Evolutionary conservation across 2,888 invertebrate genomes (phyloP).

Genomic region (Adelognathus sp.): DNA sequence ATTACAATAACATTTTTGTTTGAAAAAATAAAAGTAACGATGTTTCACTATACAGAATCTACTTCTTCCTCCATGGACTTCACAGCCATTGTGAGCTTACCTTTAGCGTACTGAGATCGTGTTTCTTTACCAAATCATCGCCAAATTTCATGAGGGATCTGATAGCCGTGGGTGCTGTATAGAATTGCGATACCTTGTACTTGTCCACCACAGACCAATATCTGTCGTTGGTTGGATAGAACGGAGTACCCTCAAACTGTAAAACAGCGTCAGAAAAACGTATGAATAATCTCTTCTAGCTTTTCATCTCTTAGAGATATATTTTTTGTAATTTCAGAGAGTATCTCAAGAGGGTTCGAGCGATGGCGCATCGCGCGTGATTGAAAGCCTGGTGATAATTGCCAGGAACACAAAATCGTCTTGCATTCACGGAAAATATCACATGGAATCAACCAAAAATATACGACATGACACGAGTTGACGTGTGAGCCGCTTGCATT

Average conservation of each 20-base stretch:
- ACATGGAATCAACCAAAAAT: too few species aligned
- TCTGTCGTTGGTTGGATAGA: slow-evolving; percentile 95
- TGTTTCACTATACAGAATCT: too few species aligned
- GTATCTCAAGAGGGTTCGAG: too few species aligned
- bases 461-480: too few species aligned
- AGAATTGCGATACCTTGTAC: slow-evolving; percentile 97
- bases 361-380: too few species aligned
- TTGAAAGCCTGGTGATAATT: too few species aligned
- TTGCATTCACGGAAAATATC: too few species aligned
- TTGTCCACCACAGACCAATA: slow-evolving; percentile 97
- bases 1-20: neutral
- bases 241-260: slow-evolving; percentile 98
- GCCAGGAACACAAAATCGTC: too few species aligned
- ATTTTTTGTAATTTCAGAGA: neutral
- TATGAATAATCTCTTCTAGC: neutral
- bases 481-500: too few species aligned
- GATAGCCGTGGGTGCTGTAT: slow-evolving; percentile 99
- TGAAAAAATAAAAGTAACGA: neutral
- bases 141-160: slow-evolving; percentile 97
- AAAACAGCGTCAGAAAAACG: neutral
- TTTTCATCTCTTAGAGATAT: neutral
- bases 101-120: slow-evolving; percentile 80
- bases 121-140: slow-evolving; percentile 90
- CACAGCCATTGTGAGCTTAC: slow-evolving; percentile 65
- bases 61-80: neutral